phyloP scores from a whole-genome alignment of 2,888 invertebrate species.

The Macrophya alboannulata region DNA sequence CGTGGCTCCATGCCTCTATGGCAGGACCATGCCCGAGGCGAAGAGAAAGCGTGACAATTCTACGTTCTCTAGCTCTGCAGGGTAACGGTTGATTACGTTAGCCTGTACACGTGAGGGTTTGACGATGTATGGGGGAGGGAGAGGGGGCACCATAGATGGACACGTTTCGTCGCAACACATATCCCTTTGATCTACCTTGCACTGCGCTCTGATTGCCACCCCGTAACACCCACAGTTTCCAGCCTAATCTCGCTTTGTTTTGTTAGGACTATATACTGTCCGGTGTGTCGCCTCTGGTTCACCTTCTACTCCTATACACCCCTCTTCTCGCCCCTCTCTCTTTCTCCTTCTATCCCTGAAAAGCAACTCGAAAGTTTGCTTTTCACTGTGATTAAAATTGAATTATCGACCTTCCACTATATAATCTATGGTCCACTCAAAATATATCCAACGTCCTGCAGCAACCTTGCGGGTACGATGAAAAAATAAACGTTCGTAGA shows the following conservation, averaged over 20 bases:
- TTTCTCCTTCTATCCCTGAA: neutral
- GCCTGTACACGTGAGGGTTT: neutral
- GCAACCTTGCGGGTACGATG: neutral
- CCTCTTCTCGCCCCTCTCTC: no score
- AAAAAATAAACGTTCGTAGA: no score
- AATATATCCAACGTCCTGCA: neutral
- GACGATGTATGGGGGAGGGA: neutral
- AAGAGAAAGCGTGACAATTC: slow-evolving; percentile 9
- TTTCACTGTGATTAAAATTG: slow-evolving; percentile 46
- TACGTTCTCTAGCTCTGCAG: neutral
- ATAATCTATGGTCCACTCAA: neutral
- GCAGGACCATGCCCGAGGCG: neutral
- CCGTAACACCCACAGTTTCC: neutral
- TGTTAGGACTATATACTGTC: slow-evolving; percentile 15
- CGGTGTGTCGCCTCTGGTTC: slow-evolving; percentile 8
- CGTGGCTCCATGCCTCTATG: neutral
- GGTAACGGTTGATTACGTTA: neutral
- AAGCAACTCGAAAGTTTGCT: slow-evolving; percentile 12
- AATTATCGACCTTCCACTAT: neutral
- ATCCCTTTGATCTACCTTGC: slow-evolving; percentile 46
- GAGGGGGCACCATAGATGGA: slow-evolving; percentile 24
- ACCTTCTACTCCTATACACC: neutral
- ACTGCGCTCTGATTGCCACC: slow-evolving; percentile 44
- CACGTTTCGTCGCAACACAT: neutral
- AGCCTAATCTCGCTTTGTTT: slow-evolving; percentile 40